These are phyloP conservation scores for Drosophila paracracens DNA, from an alignment of 2,888 invertebrate genomes.

Conservation along the genomic window DNA sequence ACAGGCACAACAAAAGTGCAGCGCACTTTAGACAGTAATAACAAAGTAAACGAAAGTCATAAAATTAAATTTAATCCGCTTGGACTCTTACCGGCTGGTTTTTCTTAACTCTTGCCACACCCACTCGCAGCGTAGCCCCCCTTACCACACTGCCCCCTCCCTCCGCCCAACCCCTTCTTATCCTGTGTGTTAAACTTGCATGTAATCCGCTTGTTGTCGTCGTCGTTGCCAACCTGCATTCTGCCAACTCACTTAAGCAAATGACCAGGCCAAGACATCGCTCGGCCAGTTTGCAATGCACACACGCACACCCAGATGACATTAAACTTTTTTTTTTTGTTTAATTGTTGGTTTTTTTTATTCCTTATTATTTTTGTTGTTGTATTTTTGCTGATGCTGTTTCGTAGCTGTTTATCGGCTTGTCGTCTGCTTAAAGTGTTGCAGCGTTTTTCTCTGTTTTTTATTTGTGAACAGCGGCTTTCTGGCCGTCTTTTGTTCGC, in stretches of 20 bases:
- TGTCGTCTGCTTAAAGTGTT: slow-evolving; percentile 75
- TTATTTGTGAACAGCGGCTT: slow-evolving; percentile 52
- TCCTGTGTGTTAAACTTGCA: slow-evolving; percentile 39
- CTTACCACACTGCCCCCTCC: not conserved
- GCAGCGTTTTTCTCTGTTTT: slow-evolving; percentile 46
- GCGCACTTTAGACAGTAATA: slow-evolving; percentile 46
- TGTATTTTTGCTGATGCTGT: slow-evolving; percentile 31
- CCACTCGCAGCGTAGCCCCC: slow-evolving; percentile 32
- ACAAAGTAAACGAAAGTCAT: slow-evolving; percentile 61
- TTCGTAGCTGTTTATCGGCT: slow-evolving; percentile 73
- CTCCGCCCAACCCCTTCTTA: slow-evolving; percentile 14
- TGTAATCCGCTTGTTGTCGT: slow-evolving; percentile 62
- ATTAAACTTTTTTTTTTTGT: slow-evolving; percentile 72
- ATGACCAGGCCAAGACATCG: slow-evolving; percentile 72
- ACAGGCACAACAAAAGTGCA: slow-evolving; percentile 47
- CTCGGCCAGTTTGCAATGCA: slow-evolving; percentile 65
- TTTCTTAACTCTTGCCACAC: slow-evolving; percentile 54
- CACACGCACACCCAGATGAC: slow-evolving; percentile 49
- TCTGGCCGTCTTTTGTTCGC: slow-evolving; percentile 59
- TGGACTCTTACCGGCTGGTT: slow-evolving; percentile 43
- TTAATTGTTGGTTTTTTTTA: slow-evolving; percentile 56
- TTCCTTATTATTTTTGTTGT: slow-evolving; percentile 31
- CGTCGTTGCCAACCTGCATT: slow-evolving; percentile 49
- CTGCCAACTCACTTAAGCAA: slow-evolving; percentile 80
- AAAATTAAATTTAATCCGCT: slow-evolving; percentile 78